These are phyloP conservation scores for Channallabes apus DNA, from an alignment of 2,797 vertebrate species.

Conservation along the genomic window DNA sequence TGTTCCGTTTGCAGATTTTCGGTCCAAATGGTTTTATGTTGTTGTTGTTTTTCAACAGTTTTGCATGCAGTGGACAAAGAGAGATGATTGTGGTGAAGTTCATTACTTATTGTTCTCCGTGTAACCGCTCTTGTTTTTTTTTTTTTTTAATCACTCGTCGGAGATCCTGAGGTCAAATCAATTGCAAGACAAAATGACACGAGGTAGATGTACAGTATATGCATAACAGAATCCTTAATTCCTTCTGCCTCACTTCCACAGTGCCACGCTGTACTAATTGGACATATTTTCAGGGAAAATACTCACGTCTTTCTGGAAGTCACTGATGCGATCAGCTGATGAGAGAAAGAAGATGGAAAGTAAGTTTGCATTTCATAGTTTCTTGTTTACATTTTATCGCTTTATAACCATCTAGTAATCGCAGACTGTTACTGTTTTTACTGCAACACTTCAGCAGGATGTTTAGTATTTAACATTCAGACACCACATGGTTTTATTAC, in stretches of 20 bases:
- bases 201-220: not conserved
- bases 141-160: not conserved
- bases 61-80: not conserved
- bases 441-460: not conserved
- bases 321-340: not conserved
- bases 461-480: slow-evolving; percentile 8
- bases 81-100: not conserved
- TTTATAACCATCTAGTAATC: not conserved
- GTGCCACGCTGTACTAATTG: not conserved
- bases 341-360: not conserved
- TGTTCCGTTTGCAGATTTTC: not conserved
- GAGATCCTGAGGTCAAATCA: not conserved
- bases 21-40: not conserved
- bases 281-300: not conserved
- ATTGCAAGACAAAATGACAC: not conserved
- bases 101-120: not conserved
- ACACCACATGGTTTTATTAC: not conserved
- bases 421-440: not conserved
- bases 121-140: no score
- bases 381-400: not conserved
- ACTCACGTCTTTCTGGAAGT: not conserved
- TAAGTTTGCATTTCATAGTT: not conserved
- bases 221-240: not conserved
- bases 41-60: not conserved
- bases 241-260: not conserved